Evolutionary conservation across 2,797 vertebrate genomes (phyloP), one percentile per base, ranked within the genome.

Genomic region (Acomys russatus): DNA sequence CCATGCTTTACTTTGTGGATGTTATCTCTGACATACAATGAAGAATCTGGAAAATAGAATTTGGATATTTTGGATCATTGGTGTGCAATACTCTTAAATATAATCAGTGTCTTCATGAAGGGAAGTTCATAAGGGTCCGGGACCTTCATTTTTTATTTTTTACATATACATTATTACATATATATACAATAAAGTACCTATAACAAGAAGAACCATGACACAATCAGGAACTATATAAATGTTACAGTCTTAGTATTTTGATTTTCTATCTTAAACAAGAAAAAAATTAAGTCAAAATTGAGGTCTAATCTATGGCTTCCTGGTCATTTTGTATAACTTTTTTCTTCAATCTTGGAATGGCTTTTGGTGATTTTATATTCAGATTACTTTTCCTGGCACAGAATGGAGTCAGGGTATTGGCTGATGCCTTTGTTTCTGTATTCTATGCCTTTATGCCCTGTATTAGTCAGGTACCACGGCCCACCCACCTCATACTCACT

Each of bases 351-450:
- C 30, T 9, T 23, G 1, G 30, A 89, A 86, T 92, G 95, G 49
- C 9, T 73, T 74, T 77, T 56, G 49, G 35, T 66, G 30, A 94
- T 73, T 23, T 44, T 6, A 56, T 93, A 84, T 7, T 97, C 44
- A 54, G 14, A 61, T 49, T 97, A 12, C 59, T 76, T 74, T 94
- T 93, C 59, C 23, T 91, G 71, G 35, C 28, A 28, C 79, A 92
- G 54, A 87, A 4, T 59, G 85, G 79, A 11, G 10, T 59, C 22
- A 85, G 73, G 5, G 25, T 95, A 15, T n/a, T 96, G 63, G 93
- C 61, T 35, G 90, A 96, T 15, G 35, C 11, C 10, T 30, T 82
- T 73, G 83, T 96, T 49, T 59, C 95, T 74, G 85, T 6, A 56
- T 3, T 9, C 4, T 86, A 54, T 3, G 44, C 35, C 25, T 74